Evolutionary conservation across 2,888 invertebrate species (phyloP), one percentile per base, ranked within the genome.

Genomic region (Cotesia congregata): DNA sequence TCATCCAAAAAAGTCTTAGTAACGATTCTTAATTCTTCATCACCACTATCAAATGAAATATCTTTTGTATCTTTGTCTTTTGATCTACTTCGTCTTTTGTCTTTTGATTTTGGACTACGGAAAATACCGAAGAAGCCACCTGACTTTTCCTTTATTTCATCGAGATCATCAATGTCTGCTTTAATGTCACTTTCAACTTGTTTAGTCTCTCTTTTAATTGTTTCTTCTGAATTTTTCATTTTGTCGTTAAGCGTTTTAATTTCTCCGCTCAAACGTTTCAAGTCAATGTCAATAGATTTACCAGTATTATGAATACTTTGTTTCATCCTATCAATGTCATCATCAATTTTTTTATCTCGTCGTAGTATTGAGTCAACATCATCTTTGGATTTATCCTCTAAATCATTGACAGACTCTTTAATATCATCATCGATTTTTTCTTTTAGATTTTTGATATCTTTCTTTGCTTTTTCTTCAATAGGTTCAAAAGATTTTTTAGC

Each of bases 281-380:
- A 71, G 50, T 74, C 70, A 12, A 73, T 75, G 30, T 79, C 78
- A 69, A 72, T 61, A 0, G 68, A 5, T 69, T 76, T 75, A 1
- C 77, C 74, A 50, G 77, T 72, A 17, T 78, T 78, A 30, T 68
- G 41, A 59, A 79, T 17, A 12, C 62, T 76, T 64, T 76, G 76
- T 59, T 77, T 78, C 6, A 77, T 61, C 7, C 87, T 87, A 7
- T 90, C 89, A 12, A 90, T 90, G 80, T 91, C 85, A 12, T 91
- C 88, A 59, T 91, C 91, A 86, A 91, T 91, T 80, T 92, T 91
- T 20, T 80, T 80, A 6, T 70, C 70, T 67, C 79, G 79, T 30
- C 82, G 79, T 5, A 81, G 72, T 0, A 75, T 76, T 67, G 81
- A 82, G 38, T 79, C 82, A 6, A 79, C 73, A 41, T 83, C 83